Evolutionary conservation across 2,888 invertebrate genomes (phyloP), one percentile per base, ranked within the genome.

Genomic region (Oligia strigilis): DNA sequence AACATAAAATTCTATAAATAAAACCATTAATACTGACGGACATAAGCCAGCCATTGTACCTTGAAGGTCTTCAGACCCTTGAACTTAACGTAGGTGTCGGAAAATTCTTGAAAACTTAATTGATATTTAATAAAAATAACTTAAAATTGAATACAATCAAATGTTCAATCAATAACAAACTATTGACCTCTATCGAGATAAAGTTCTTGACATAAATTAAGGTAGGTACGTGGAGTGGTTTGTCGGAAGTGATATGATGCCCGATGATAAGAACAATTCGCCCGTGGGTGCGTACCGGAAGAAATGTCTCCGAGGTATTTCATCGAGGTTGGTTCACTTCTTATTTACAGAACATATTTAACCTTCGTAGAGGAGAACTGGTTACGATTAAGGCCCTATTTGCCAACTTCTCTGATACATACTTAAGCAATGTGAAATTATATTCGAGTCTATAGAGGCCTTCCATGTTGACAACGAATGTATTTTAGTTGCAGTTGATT

Each of bases 141-240:
- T 66, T 81, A 74, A 78, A 84, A 83, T 75, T 81, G 46, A 84
- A 80, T 73, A 74, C 70, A 78, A 80, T 81, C 19, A 71, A 69
- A 75, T 77, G 55, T 64, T 69, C 52, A 72, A 80, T 80, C 82
- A 82, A 84, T 80, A 83, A 78, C 79, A 86, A 80, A 85, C 70
- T 84, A 80, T 72, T 87, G 81, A 80, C 84, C 82, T 84, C 73
- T 85, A 64, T 83, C 77, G 81, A 82, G 87, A 87, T 84, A 87
- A 88, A 93, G 94, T 87, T 94, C 94, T 94, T 95, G 94, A 94
- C 94, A 94, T 92, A 91, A 91, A 92, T 94, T 75, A 78, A 87
- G 82, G 81, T 81, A 87, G 82, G 81, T 81, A 58, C 40, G 80
- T 72, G 78, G 80, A 90, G 82, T 82, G 82, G 86, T 87, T 89